Evolutionary conservation across 1,140 invertebrate genomes (phyloP).

Genomic region (Geopemphigus sp.): DNA sequence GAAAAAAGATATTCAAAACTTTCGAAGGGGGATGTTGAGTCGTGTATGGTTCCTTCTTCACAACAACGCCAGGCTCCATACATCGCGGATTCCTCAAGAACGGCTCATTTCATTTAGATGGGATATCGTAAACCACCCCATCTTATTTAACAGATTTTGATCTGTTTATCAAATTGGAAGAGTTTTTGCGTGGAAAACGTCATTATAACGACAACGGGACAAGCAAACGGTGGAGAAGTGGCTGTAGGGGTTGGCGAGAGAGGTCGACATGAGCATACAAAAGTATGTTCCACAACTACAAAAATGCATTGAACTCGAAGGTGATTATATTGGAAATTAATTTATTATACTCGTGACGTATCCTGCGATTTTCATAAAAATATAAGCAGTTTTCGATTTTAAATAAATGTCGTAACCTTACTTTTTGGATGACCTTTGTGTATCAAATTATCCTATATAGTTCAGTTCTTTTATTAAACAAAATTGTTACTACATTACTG

Average conservation of each 20-base stretch:
- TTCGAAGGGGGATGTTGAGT: background rate
- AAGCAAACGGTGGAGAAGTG: slow-evolving; percentile 9
- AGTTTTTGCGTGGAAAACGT: slow-evolving; percentile 50
- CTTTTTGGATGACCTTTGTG: background rate
- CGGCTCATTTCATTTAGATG: slow-evolving; percentile 52
- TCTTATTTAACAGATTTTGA: slow-evolving; percentile 54
- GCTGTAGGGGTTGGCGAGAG: slow-evolving; percentile 31
- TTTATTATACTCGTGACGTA: background rate
- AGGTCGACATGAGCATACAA: slow-evolving; percentile 19
- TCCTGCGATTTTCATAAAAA: background rate
- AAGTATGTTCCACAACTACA: slow-evolving; percentile 8
- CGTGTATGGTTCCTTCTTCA: slow-evolving; percentile 50
- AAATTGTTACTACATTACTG: too few species aligned
- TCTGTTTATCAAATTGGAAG: slow-evolving; percentile 52
- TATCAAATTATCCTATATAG: too few species aligned
- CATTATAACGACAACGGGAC: slow-evolving; percentile 43
- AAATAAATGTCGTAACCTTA: slow-evolving; percentile 1
- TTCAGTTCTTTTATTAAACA: too few species aligned
- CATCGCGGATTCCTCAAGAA: slow-evolving; percentile 50
- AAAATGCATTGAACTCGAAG: slow-evolving; percentile 38
- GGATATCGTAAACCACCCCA: slow-evolving; percentile 54
- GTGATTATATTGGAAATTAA: slow-evolving; percentile 47
- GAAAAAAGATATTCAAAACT: background rate
- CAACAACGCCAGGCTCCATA: slow-evolving; percentile 56
- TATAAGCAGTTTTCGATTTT: background rate